Conservation (phyloP, 2,797 vertebrate species). For the Anas acuta region DNA sequence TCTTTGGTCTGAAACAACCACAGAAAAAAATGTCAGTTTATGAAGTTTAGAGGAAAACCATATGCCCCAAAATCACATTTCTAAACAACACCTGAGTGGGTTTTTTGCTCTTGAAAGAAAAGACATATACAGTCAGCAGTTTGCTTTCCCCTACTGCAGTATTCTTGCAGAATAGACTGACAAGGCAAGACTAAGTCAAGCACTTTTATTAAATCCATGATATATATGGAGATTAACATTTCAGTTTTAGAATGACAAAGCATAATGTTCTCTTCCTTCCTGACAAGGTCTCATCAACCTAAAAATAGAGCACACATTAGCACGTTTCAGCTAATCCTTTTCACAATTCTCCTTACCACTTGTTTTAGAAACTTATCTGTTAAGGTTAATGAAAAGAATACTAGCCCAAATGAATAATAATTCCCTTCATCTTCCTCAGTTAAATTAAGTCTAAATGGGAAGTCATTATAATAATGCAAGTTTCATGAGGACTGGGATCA, state of each 20-base stretch:
- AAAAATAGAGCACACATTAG: not conserved
- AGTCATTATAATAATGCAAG: not conserved
- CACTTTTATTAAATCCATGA: conserved; percentile 20
- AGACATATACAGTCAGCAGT: not conserved
- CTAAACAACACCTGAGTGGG: not conserved
- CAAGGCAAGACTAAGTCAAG: conserved; percentile 14
- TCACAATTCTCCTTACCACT: not conserved
- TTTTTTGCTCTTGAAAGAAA: not conserved
- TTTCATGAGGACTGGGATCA: conserved; percentile 13
- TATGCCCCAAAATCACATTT: not conserved
- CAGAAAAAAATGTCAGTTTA: not conserved
- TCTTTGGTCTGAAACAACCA: conserved; percentile 84
- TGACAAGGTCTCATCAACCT: conserved; percentile 16
- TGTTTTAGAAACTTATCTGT: not conserved
- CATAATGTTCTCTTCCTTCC: not conserved
- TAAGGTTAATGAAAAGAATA: conserved; percentile 48
- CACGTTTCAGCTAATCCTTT: not conserved
- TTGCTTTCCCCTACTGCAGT: not conserved
- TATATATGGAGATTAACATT: conserved; percentile 4
- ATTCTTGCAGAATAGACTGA: conserved; percentile 10
- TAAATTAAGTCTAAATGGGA: conserved; percentile 20
- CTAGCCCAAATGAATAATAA: conserved; percentile 25
- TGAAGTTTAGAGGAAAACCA: not conserved
- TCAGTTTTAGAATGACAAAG: conserved; percentile 23
- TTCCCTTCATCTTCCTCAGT: conserved; percentile 21